phyloP scores from a whole-genome alignment of 2,797 vertebrate species.

The Spinus pinus region DNA sequence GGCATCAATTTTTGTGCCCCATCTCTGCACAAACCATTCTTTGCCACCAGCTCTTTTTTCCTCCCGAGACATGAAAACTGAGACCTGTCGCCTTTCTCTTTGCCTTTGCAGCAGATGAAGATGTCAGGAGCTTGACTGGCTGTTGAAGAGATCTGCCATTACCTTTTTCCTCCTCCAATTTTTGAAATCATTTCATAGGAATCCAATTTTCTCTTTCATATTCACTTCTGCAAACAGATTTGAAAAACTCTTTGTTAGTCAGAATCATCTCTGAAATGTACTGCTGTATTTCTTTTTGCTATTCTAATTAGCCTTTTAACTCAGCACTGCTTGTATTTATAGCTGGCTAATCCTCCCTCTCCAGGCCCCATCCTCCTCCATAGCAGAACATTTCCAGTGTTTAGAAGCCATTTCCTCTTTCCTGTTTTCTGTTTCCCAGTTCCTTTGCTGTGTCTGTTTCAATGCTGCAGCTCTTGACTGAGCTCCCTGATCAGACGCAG shows the following conservation, averaged over 20 bases:
- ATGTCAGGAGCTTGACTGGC: conserved; percentile 19
- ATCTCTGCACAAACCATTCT: background rate
- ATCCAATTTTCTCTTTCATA: conserved; percentile 37
- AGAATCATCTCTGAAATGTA: conserved; percentile 56
- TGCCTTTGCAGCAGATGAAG: conserved; percentile 43
- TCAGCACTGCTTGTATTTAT: conserved; percentile 65
- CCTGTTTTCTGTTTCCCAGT: conserved; percentile 43
- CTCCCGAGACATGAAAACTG: background rate
- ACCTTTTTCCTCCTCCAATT: conserved; percentile 44
- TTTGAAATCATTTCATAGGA: conserved; percentile 39
- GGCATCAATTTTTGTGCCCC: background rate
- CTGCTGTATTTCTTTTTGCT: conserved; percentile 61
- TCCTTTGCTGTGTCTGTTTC: conserved; percentile 14
- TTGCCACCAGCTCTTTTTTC: background rate
- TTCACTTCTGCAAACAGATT: conserved; percentile 57
- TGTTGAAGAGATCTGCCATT: conserved; percentile 38
- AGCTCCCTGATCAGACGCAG: conserved; percentile 41
- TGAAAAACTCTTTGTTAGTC: conserved; percentile 50
- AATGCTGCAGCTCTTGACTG: conserved; percentile 21
- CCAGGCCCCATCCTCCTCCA: conserved; percentile 40
- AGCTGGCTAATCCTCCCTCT: conserved; percentile 56
- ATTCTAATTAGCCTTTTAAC: conserved; percentile 67
- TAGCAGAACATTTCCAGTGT: conserved; percentile 11
- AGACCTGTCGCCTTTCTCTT: background rate
- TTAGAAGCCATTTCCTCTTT: conserved; percentile 27